Conservation (phyloP, 2,113 vertebrate species). For the Aramus guarauna region DNA sequence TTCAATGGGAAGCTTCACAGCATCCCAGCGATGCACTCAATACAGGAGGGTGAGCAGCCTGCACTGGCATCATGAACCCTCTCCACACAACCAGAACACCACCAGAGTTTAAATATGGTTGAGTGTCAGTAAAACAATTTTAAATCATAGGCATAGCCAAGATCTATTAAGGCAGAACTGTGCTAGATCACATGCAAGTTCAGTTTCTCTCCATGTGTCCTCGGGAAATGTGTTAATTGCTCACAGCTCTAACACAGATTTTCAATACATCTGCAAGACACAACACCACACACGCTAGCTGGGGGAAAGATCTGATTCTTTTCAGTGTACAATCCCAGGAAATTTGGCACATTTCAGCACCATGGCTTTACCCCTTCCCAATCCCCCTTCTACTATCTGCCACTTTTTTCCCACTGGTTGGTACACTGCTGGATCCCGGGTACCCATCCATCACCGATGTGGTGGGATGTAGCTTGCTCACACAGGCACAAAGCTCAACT, state of each 20-base stretch:
- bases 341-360: background rate
- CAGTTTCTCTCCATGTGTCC: background rate
- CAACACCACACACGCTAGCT: background rate
- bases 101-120: background rate
- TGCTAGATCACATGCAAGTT: background rate
- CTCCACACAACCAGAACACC: background rate
- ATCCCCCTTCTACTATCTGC: background rate
- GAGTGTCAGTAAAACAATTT: background rate
- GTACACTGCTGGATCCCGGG: background rate
- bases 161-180: background rate
- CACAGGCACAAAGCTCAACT: background rate
- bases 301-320: background rate
- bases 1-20: background rate
- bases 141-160: background rate
- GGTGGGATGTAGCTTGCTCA: background rate
- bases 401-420: background rate
- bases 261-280: conserved; percentile 39
- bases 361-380: background rate
- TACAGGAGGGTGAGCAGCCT: background rate
- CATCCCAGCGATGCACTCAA: background rate
- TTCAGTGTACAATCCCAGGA: background rate
- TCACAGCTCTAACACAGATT: conserved; percentile 37
- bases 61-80: background rate
- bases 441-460: fast-evolving
- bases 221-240: conserved; percentile 42